Evolutionary conservation across 2,113 vertebrate genomes (phyloP).

Genomic region (Rhineura floridana): DNA sequence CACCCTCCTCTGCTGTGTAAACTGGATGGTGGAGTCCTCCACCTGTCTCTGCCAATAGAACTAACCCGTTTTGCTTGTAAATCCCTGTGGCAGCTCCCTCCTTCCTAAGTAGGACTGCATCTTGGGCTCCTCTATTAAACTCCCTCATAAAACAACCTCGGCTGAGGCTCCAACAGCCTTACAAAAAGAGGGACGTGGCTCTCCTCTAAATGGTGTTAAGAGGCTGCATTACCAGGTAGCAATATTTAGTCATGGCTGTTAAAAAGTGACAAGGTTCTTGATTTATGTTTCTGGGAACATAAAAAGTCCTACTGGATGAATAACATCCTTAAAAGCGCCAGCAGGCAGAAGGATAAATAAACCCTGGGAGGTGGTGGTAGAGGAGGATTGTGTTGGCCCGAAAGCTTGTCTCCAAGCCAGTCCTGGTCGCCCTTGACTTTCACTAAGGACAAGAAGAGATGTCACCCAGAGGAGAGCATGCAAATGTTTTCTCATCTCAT

Average conservation of each 20-base stretch:
- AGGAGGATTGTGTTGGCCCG: not conserved
- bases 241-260: conserved; percentile 15
- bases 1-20: not conserved
- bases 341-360: conserved; percentile 29
- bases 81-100: not conserved
- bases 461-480: conserved; percentile 29
- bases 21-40: not conserved
- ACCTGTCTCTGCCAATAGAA: not conserved
- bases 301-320: conserved; percentile 23
- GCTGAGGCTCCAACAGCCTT: not conserved
- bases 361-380: not conserved
- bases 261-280: conserved; percentile 12
- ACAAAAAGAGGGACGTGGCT: not conserved
- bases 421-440: conserved; percentile 45
- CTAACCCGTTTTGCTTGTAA: not conserved
- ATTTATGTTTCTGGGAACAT: conserved; percentile 15
- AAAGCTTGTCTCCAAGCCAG: not conserved
- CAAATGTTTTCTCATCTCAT: conserved; percentile 25
- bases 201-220: not conserved
- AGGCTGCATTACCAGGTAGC: conserved; percentile 14
- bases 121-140: conserved; percentile 18
- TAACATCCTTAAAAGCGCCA: conserved; percentile 17
- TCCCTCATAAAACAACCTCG: not conserved
- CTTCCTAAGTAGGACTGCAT: not conserved
- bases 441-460: conserved; percentile 40